Base-by-base conservation (phyloP, 1,140 invertebrate species). In the Orius laevigatus region DNA sequence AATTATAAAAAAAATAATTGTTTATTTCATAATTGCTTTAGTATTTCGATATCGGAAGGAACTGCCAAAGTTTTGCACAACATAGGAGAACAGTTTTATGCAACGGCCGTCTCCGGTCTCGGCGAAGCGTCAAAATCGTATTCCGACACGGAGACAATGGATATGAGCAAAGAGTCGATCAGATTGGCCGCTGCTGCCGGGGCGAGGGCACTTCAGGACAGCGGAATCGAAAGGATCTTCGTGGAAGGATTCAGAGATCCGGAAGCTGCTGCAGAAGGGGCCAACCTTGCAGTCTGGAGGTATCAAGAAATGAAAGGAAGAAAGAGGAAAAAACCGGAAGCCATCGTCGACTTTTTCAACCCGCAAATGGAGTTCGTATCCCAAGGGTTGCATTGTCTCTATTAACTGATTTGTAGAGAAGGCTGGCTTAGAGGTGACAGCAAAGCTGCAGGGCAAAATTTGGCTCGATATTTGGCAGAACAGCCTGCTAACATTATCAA, bases 401-500 rank as follows among this genome's bases (percentile, higher is more conserved):
- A n/a, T n/a, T n/a, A 50, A 10, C 12, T 41, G 18, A 50, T 46
- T 43, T 42, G 39, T 48, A 64, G 68, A 32, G 63, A 69, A 18
- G 68, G 72, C 49, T 92, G 84, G 84, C 66, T 68, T n/a, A 58
- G 70, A 58, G 89, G 89, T 1, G 53, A 66, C 18, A 67, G 77
- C 6, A 76, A 84, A 60, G 84, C 82, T 0, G 71, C 82, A 46
- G 78, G 81, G 0, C 89, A 93, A 65, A 91, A 92, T 62, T 69
- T 88, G 59, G 84, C 84, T 0, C 64, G 87, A 11, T 67, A 65
- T 51, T 61, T 92, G 2, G 77, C 76, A 59, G 87, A 93, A 62
- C 76, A 77, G 5, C 88, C 89, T 1, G 76, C 84, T 0, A 94
- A 93, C 66, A 60, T 76, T 47, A 75, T 92, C 68, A 91, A 87